Evolutionary conservation across 2,888 invertebrate species (phyloP).

Genomic region (Nematopogon swammerdamellus): DNA sequence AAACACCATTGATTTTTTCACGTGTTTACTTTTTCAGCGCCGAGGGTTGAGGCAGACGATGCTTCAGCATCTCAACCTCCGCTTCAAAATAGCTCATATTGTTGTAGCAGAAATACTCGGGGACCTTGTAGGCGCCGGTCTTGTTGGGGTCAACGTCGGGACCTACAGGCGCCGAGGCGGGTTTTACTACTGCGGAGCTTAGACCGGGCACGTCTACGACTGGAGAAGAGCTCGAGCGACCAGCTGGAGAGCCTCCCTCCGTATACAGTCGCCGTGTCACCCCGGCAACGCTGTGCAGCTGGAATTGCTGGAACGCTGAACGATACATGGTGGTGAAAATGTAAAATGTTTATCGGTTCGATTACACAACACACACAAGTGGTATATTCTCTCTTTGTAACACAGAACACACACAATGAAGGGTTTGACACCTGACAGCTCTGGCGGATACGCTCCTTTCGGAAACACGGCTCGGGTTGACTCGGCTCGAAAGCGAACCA

Average conservation of each 20-base stretch:
- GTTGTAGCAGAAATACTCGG: conserved; percentile 84
- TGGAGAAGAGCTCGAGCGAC: background rate
- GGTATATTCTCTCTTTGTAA: too few species aligned
- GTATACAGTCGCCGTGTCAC: background rate
- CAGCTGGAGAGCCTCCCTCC: background rate
- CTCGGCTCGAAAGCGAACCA: too few species aligned
- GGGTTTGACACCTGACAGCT: too few species aligned
- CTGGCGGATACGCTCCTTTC: too few species aligned
- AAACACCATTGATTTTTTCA: too few species aligned
- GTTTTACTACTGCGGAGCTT: conserved; percentile 55
- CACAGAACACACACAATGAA: too few species aligned
- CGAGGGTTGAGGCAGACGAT: conserved; percentile 76
- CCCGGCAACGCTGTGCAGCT: too few species aligned
- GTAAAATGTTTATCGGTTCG: too few species aligned
- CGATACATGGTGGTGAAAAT: background rate
- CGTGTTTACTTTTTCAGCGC: conserved; percentile 35
- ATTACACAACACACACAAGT: background rate
- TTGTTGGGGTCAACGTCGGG: conserved; percentile 67
- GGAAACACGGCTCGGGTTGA: too few species aligned
- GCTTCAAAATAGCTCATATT: conserved; percentile 76
- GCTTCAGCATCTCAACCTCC: conserved; percentile 80
- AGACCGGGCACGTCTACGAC: conserved; percentile 60
- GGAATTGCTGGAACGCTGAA: too few species aligned
- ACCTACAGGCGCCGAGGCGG: conserved; percentile 58
- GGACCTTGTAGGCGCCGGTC: conserved; percentile 74